phyloP scores from a whole-genome alignment of 1,140 invertebrate species.

The Pseudomyrmex gracilis region DNA sequence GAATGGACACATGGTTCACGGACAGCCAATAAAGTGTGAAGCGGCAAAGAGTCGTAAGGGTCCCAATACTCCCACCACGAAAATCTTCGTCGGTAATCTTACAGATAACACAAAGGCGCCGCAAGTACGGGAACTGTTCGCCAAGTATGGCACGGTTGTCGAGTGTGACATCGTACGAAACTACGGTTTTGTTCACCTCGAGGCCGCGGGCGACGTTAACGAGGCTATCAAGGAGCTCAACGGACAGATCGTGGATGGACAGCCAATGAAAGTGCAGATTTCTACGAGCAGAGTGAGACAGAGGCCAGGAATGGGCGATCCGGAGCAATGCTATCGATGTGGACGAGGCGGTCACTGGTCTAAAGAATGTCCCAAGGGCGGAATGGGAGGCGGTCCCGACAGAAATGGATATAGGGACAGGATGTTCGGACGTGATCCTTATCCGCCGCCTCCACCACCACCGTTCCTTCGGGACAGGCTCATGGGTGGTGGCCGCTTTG shows the following conservation, averaged over 20 bases:
- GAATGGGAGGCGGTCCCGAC: constrained; percentile 88
- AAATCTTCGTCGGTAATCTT: constrained; percentile 96
- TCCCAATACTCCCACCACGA: constrained; percentile 93
- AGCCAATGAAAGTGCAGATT: constrained; percentile 95
- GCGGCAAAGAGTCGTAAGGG: constrained; percentile 94
- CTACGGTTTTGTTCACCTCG: constrained; percentile 96
- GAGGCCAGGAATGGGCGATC: constrained; percentile 97
- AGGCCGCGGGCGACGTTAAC: constrained; percentile 93
- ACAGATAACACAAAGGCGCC: constrained; percentile 95
- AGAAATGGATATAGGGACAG: constrained; percentile 93
- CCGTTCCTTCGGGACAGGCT: constrained; percentile 94
- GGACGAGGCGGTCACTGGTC: constrained; percentile 97
- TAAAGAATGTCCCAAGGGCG: constrained; percentile 93
- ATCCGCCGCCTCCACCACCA: constrained; percentile 93
- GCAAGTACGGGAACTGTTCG: constrained; percentile 94
- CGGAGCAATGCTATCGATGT: constrained; percentile 97
- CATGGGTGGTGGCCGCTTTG: constrained; percentile 91
- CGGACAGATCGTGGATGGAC: constrained; percentile 93
- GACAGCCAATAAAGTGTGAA: constrained; percentile 96
- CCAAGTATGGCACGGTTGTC: constrained; percentile 94
- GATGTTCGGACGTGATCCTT: constrained; percentile 93
- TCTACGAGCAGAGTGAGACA: constrained; percentile 96
- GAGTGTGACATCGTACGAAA: constrained; percentile 96
- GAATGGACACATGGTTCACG: constrained; percentile 95
- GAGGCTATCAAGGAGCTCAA: constrained; percentile 95